Evolutionary conservation across 2,888 invertebrate genomes (phyloP), one percentile per base, ranked within the genome.

Genomic region (Oegoconia quadripuncta): DNA sequence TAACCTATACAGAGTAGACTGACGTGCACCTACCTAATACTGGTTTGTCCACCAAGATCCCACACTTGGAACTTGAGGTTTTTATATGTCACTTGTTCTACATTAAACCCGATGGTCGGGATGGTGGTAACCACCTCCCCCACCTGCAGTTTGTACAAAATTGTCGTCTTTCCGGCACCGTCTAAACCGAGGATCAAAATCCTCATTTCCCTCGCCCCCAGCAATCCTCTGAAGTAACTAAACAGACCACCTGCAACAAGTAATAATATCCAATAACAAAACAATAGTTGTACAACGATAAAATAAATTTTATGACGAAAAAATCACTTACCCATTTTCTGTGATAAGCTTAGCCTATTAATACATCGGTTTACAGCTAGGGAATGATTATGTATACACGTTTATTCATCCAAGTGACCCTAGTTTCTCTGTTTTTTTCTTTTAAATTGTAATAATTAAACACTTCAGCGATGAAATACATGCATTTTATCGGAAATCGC

Each of bases 51-150:
- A 37, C 99, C 99, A 37, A 99, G 90, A 90, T 99, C 98, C 98
- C 98, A 98, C 18, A 96, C 98, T 93, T 99, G 99, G 75, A 99
- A 99, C 88, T 98, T 99, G 52, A 99, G 91, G 89, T 99, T 99
- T 90, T 98, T 98, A 80, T 98, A 99, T 60, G 96, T 96, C 42
- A 99, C 98, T 91, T 98, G 98, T 87, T 99, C 99, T 59, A 99
- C 99, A 88, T 99, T 99, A 87, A 99, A 99, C 29, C 91, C 99
- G 78, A 99, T 99, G 7, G 99, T 99, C 48, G 98, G 97, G 86
- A 96, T 99, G 22, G 99, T 99, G 34, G 98, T 98, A 16, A 99
- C 98, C 39, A 99, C 98, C 88, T 98, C 98, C 12, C 98, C 98
- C 41, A 99, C 99, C 91, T 99, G 98, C 66, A 99, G 89, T 88